Percentiles rank a stretch among this genome's conserved stretches.
These are phyloP conservation scores for Rhea pennata DNA, from an alignment of 2,113 vertebrate species.

Conservation along the genomic window DNA sequence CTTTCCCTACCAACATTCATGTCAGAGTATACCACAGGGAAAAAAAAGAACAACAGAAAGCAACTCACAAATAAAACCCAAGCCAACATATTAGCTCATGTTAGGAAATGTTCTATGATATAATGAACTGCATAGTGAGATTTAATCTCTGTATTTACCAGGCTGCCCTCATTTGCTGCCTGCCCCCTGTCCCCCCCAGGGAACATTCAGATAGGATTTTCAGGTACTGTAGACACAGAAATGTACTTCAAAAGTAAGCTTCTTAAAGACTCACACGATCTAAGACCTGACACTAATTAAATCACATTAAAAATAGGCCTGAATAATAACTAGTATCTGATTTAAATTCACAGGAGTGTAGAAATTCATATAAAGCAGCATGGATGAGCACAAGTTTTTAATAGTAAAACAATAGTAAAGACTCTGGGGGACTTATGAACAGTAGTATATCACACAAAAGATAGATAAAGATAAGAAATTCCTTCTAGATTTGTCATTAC, in stretches of 20 bases:
- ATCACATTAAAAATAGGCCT: not conserved
- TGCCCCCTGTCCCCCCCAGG: not conserved
- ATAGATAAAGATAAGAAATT: not conserved
- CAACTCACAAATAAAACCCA: not conserved
- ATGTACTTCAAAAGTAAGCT: not conserved
- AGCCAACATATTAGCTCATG: not conserved
- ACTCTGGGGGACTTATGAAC: not conserved
- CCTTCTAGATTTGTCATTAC: not conserved
- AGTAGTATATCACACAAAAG: not conserved
- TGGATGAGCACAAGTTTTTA: not conserved
- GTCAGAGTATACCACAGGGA: not conserved
- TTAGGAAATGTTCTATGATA: not conserved
- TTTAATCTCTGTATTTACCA: not conserved
- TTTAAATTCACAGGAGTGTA: not conserved
- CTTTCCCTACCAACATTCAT: not conserved
- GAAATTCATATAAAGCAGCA: not conserved
- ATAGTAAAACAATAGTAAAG: too few relatives aligned
- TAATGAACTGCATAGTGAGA: not conserved
- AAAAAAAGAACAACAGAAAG: not conserved
- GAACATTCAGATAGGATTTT: constrained; percentile 4
- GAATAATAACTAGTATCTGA: not conserved
- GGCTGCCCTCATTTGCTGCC: not conserved
- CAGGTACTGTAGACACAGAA: not conserved
- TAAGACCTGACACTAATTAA: not conserved
- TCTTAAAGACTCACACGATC: not conserved